Conservation (phyloP, 2,113 vertebrate species). For the Hiodon tergisus region DNA sequence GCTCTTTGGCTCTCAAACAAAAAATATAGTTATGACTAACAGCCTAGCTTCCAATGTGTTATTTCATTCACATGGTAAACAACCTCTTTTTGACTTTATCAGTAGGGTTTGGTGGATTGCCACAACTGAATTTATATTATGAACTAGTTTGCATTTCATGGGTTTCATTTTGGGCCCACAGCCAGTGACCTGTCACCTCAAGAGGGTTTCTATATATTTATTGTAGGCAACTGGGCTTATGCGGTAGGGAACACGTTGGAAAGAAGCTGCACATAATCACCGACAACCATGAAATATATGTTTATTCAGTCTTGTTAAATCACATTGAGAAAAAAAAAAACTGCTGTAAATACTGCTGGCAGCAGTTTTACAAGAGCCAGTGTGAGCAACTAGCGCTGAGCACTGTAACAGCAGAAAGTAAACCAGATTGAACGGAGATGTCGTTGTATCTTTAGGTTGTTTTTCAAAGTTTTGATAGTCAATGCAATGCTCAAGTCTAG, state of each 20-base stretch:
- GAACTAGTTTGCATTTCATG: neutral
- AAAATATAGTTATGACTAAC: too few relatives aligned
- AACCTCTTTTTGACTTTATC: neutral
- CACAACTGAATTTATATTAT: neutral
- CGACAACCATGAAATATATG: neutral
- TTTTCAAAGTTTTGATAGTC: neutral
- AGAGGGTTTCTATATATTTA: neutral
- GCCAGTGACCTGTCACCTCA: neutral
- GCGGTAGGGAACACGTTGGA: neutral
- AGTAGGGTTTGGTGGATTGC: neutral
- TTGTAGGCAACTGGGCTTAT: neutral
- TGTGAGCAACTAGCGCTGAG: neutral
- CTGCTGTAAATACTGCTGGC: neutral
- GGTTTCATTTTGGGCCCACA: neutral
- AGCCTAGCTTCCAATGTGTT: neutral
- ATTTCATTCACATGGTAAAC: conserved; percentile 1
- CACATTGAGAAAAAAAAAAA: neutral
- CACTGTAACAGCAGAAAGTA: neutral
- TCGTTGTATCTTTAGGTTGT: neutral
- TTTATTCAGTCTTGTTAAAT: conserved; percentile 1
- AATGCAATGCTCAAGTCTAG: too few relatives aligned
- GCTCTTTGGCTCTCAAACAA: too few relatives aligned
- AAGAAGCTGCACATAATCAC: neutral
- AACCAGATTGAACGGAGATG: neutral
- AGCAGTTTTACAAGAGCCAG: neutral